Conservation (phyloP, 2,113 vertebrate genomes). For the Potamarius usumacintae region DNA sequence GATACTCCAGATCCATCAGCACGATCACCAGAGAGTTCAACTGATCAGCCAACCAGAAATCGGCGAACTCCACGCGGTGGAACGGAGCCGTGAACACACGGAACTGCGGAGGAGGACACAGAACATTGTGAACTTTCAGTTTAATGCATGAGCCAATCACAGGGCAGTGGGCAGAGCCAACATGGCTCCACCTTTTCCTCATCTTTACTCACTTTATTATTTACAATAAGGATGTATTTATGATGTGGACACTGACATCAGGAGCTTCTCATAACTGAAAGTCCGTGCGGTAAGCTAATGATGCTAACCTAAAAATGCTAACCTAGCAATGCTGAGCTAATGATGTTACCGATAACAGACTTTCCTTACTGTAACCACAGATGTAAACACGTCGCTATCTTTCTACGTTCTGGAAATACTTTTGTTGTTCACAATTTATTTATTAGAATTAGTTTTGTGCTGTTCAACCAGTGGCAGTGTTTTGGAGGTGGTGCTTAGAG, state of each 20-base stretch:
- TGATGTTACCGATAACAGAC: not conserved
- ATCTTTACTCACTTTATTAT: not conserved
- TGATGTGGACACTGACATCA: not conserved
- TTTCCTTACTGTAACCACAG: not conserved
- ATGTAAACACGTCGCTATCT: not conserved
- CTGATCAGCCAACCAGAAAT: constrained; percentile 99
- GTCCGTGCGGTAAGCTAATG: not conserved
- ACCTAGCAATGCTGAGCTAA: not conserved
- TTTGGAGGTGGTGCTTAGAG: not conserved
- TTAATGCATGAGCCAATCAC: not conserved
- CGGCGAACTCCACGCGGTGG: constrained; percentile 96
- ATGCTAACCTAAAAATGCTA: not conserved
- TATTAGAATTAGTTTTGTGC: not conserved
- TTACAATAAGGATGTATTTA: not conserved
- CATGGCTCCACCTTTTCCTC: not conserved
- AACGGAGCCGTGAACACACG: constrained; percentile 96
- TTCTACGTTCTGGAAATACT: not conserved
- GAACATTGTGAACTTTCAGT: not conserved
- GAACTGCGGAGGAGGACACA: constrained; percentile 73
- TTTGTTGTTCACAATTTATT: not conserved
- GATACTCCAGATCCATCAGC: constrained; percentile 97
- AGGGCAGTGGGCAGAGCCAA: not conserved
- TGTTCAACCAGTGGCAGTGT: not conserved
- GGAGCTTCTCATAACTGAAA: not conserved
- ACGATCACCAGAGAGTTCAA: constrained; percentile 92